Evolutionary conservation across 2,113 vertebrate genomes (phyloP), one percentile per base, ranked within the genome.

Genomic region (Pogonocichla stellata): DNA sequence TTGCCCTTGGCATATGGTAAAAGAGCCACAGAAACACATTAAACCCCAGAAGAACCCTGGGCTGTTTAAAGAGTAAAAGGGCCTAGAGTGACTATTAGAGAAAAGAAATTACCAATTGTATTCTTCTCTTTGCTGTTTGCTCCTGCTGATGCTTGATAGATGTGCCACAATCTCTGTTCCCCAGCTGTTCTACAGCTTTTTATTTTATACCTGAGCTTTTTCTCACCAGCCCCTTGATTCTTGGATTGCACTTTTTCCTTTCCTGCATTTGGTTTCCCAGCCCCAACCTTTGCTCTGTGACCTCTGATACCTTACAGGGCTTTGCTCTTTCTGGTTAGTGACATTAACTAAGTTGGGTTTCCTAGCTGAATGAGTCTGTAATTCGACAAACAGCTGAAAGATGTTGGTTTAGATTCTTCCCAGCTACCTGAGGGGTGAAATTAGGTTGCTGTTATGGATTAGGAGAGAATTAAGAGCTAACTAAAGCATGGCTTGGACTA

Each of bases 221-320:
- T 6, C 12, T 38, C 29, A 3, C 2, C 8, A 16, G 8, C 6
- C 19, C 23, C 34, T 72, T 57, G 19, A 31, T 56, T 81, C 26
- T 56, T 47, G 60, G 31, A 10, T 69, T 91, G 42, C 14, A 36
- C 47, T 84, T 96, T 81, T 54, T 65, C 47, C 71, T 86, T 58
- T 71, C 66, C 45, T 62, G 60, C 6, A 6, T 64, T 26, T 74
- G 40, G 6, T 23, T 66, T 71, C 31, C 64, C n/a, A 71, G 72
- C 17, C 47, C 65, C 64, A 86, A 79, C 65, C 89, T 93, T 97
- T 92, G 77, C 28, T 75, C 60, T 62, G 66, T 24, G 60, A n/a
- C 29, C 62, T 14, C 54, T 67, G 45, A 10, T 19, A 12, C 13
- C 19, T 56, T 25, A 10, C 15, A 73, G 58, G 40, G 33, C 48